phyloP scores from a whole-genome alignment of 1,140 invertebrate species.

The Mamestra configurata region DNA sequence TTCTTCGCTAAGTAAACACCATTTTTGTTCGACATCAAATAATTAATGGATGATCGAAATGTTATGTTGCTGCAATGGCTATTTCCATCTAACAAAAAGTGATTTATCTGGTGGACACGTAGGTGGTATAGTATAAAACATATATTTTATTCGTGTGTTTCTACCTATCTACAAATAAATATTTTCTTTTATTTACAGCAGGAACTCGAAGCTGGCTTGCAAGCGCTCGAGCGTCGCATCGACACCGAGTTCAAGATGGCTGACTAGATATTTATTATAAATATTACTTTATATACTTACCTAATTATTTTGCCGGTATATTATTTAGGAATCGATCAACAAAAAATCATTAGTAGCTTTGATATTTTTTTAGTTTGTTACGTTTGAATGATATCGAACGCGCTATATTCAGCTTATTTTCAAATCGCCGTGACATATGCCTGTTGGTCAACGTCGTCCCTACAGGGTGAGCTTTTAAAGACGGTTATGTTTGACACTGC shows the following conservation, averaged over 20 bases:
- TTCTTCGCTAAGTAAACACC: too few species aligned
- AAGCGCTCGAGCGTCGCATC: constrained; percentile 76
- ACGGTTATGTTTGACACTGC: not conserved
- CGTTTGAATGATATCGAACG: too few species aligned
- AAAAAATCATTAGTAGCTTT: not conserved
- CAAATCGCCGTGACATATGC: not conserved
- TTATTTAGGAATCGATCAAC: not conserved
- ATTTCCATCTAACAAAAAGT: too few species aligned
- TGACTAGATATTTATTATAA: constrained; percentile 56
- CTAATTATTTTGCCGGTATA: not conserved
- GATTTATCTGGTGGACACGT: too few species aligned
- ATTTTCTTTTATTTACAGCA: constrained; percentile 63
- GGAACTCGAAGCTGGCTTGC: constrained; percentile 74
- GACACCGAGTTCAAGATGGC: constrained; percentile 78
- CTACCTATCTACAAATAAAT: too few species aligned
- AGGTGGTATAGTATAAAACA: too few species aligned
- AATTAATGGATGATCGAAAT: too few species aligned
- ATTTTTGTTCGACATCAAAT: too few species aligned
- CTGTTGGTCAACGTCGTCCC: not conserved
- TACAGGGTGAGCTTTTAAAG: not conserved
- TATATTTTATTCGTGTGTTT: too few species aligned
- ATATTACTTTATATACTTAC: not conserved
- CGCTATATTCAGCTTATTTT: too few species aligned
- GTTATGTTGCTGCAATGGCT: too few species aligned
- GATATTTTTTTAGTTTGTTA: not conserved